Evolutionary conservation across 53 echinoderm and acorn worm species (phyloP), one percentile per base, ranked within the genome.

Genomic region (Temnopleurus reevesii): DNA sequence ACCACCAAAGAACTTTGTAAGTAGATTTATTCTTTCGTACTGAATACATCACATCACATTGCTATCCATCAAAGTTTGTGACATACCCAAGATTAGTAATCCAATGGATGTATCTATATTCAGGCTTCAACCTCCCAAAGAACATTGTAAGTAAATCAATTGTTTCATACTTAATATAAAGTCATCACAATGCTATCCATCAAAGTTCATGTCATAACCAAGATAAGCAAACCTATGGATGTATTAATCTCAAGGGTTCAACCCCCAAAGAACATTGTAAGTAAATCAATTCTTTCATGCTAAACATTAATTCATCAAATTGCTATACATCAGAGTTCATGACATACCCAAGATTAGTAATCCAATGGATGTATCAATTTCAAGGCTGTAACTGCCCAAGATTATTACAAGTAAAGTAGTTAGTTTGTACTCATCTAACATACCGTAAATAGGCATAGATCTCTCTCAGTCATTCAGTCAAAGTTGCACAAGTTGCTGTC

Each of bases 151-250:
- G 79, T 51, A 8, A 51, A 10, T 51, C 15, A 10, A 15, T 10
- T 51, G 8, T n/a, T n/a, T n/a, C n/a, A 92, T 92, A 79, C 95
- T 9, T 93, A 95, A 76, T 92, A 92, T 44, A 93, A 95, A 81
- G 92, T 89, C 2, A 80, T 95, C 5, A 94, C 95, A 9, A 92
- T 94, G 18, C 92, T 93, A 21, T 92, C 90, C 51, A 65, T 91
- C 46, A 77, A 83, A 43, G 92, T 88, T 8, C 89, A 89, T 57
- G 59, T 55, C 58, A 57, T 92, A 26, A 92, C 95, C 0, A 77
- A 86, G 38, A 89, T 92, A 12, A 92, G 83, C 77, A 91, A 92
- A 77, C 92, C 95, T 0, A 45, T 94, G 81, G 95, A 95, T 63
- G 95, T 95, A 4, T 91, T 94, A 3, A 46, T 95, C 57, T 64